A percentile compares a stretch with the other conserved stretches of the same genome.
Evolutionary conservation across 2,113 vertebrate species (phyloP).

Genomic region (Balaeniceps rex): DNA sequence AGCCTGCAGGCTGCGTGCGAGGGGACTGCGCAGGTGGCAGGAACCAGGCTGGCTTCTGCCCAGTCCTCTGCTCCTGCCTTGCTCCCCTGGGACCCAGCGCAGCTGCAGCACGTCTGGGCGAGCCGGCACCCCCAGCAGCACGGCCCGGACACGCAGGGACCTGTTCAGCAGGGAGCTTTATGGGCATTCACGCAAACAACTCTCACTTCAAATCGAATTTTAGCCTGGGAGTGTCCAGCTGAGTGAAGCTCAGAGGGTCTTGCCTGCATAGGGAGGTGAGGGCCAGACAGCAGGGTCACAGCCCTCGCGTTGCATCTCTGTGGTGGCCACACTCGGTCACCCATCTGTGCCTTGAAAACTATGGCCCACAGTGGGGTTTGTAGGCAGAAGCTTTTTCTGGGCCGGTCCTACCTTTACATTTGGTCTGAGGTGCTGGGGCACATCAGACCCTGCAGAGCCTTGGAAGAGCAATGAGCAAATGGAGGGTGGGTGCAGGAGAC

Average conservation of each 20-base stretch:
- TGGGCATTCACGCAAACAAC: background rate
- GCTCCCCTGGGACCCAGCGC: background rate
- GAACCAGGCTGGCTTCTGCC: background rate
- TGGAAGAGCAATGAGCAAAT: background rate
- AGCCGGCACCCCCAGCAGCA: background rate
- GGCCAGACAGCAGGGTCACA: background rate
- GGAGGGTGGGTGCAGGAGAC: background rate
- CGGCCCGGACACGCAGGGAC: background rate
- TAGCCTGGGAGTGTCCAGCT: background rate
- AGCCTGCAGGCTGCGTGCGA: fast-evolving
- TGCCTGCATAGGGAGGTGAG: background rate
- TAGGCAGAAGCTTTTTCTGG: background rate
- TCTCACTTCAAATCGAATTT: background rate
- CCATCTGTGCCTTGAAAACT: background rate
- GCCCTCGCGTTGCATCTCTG: fast-evolving
- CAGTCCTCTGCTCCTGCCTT: background rate
- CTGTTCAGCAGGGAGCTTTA: background rate
- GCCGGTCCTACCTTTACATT: background rate
- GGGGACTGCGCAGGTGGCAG: background rate
- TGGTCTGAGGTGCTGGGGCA: background rate
- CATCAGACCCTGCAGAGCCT: background rate
- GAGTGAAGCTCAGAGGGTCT: background rate
- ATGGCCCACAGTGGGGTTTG: background rate
- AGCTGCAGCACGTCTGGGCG: background rate
- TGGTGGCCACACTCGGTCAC: background rate